phyloP scores from a whole-genome alignment of 2,797 vertebrate genomes.

The Acomys russatus region DNA sequence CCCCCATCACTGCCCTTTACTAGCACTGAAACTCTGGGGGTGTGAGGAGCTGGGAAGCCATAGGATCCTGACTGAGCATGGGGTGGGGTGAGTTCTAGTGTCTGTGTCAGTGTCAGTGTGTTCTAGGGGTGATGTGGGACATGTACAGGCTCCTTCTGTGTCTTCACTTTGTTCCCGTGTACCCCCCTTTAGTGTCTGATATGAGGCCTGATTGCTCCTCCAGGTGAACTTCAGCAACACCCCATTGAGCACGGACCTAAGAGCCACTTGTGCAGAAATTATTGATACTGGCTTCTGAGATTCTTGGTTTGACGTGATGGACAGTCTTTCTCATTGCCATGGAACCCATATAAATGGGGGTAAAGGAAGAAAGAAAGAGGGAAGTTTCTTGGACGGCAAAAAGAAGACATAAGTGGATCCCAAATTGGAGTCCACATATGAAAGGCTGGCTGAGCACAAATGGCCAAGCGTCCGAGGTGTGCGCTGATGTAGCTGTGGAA shows the following conservation, averaged over 20 bases:
- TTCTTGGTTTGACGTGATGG: not conserved
- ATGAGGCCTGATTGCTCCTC: not conserved
- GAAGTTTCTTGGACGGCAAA: slow-evolving; percentile 52
- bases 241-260: not conserved
- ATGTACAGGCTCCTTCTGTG: too few relatives aligned
- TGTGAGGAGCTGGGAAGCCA: not conserved
- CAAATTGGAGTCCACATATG: slow-evolving; percentile 8
- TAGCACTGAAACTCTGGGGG: not conserved
- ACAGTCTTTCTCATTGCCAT: not conserved
- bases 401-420: not conserved
- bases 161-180: not conserved
- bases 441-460: not conserved
- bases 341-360: not conserved
- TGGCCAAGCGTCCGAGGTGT: not conserved
- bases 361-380: not conserved
- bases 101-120: too few relatives aligned
- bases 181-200: not conserved
- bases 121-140: not conserved
- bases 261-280: not conserved
- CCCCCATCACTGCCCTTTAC: not conserved
- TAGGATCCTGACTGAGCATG: too few relatives aligned
- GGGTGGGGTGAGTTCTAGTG: too few relatives aligned
- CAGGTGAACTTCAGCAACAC: not conserved
- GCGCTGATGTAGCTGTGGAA: not conserved
- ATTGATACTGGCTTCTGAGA: slow-evolving; percentile 12